phyloP scores from a whole-genome alignment of 2,113 vertebrate genomes.

The Manacus vitellinus region DNA sequence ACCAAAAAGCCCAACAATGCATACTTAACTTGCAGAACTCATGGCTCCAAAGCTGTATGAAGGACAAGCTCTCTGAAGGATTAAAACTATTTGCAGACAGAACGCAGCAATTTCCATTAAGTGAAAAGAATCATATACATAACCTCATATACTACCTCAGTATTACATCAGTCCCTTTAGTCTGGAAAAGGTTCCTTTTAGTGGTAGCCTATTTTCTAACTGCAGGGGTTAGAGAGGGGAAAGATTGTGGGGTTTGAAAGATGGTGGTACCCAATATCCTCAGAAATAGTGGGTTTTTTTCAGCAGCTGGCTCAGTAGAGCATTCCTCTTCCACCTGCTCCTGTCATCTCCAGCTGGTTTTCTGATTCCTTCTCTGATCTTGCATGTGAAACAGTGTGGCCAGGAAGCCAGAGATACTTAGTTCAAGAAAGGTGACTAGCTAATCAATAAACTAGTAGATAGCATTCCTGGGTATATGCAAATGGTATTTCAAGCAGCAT shows the following conservation, averaged over 20 bases:
- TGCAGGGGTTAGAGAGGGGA: not conserved
- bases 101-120: not conserved
- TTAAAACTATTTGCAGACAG: not conserved
- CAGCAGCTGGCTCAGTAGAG: not conserved
- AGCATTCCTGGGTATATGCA: not conserved
- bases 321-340: not conserved
- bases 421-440: not conserved
- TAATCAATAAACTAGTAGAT: not conserved
- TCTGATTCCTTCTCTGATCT: not conserved
- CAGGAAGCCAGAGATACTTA: not conserved
- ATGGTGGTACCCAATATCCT: not conserved
- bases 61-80: not conserved
- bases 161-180: not conserved
- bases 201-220: not conserved
- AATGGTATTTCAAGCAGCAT: not conserved
- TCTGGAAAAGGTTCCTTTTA: not conserved
- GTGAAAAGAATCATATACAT: not conserved
- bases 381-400: not conserved
- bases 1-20: not conserved
- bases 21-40: not conserved
- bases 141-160: not conserved
- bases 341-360: not conserved
- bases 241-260: not conserved
- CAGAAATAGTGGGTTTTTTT: rapidly evolving
- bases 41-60: not conserved